A percentile compares a stretch with the other conserved stretches of the same genome.
phyloP scores from a whole-genome alignment of 2,888 invertebrate genomes.

The Listrodromus nycthemerus region DNA sequence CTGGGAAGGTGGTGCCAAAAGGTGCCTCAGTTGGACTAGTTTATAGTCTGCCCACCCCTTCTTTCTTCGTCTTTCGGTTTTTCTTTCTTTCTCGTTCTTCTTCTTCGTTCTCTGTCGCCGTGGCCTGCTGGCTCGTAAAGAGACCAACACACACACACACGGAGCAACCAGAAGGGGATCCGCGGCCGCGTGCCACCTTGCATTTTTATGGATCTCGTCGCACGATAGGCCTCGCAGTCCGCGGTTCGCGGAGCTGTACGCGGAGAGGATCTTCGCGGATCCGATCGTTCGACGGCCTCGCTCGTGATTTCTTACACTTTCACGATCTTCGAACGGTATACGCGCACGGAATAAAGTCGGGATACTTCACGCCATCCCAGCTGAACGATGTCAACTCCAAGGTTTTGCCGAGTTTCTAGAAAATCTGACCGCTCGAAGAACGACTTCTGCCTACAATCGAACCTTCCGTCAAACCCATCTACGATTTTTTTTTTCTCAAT shows the following conservation, averaged over 20 bases:
- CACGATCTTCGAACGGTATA: constrained; percentile 73
- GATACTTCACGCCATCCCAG: constrained; percentile 45
- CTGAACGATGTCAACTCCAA: constrained; percentile 27
- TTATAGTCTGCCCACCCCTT: constrained; percentile 79
- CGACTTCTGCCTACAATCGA: neutral
- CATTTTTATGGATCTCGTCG: constrained; percentile 77
- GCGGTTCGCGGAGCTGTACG: constrained; percentile 31
- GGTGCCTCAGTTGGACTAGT: constrained; percentile 65
- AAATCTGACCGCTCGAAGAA: constrained; percentile 48
- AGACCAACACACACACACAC: constrained; percentile 39
- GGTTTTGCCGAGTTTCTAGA: constrained; percentile 55
- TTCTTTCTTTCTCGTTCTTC: constrained; percentile 14
- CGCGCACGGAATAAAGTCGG: constrained; percentile 67
- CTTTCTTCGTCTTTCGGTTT: constrained; percentile 9
- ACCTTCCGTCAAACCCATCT: neutral
- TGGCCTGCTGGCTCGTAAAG: constrained; percentile 41
- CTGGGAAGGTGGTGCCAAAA: constrained; percentile 35
- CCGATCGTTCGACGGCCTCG: constrained; percentile 41
- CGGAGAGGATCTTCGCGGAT: constrained; percentile 63
- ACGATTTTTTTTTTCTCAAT: neutral
- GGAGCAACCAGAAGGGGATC: constrained; percentile 57
- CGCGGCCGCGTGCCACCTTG: constrained; percentile 79
- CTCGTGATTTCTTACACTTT: constrained; percentile 76
- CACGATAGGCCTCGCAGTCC: constrained; percentile 72
- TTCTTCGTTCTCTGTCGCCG: constrained; percentile 20